A percentile compares a stretch with the other conserved stretches of the same genome.
These are phyloP conservation scores for Agrotis exclamationis DNA, from an alignment of 2,888 invertebrate species.

Conservation along the genomic window DNA sequence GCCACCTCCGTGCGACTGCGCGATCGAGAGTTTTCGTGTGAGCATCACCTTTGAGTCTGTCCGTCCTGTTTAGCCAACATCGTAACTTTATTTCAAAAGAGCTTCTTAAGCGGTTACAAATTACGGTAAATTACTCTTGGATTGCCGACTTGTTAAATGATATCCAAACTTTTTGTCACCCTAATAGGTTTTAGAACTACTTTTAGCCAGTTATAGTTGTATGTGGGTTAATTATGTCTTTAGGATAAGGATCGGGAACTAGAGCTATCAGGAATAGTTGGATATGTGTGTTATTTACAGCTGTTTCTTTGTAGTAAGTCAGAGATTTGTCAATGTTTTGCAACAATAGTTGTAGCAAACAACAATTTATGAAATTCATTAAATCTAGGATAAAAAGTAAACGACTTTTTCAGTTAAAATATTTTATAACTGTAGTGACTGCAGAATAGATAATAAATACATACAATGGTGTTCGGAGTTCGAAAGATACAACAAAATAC, in stretches of 20 bases:
- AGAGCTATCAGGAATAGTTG: background rate
- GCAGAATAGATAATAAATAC: too few species aligned
- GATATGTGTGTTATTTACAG: background rate
- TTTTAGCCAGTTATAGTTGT: constrained; percentile 21
- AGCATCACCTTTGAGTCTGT: background rate
- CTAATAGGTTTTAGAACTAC: constrained; percentile 16
- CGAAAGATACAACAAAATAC: too few species aligned
- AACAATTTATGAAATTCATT: too few species aligned
- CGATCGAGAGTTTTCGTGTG: too few species aligned
- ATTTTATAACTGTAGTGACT: too few species aligned
- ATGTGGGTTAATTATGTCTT: constrained; percentile 27
- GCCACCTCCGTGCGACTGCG: too few species aligned
- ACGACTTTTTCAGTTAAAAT: too few species aligned
- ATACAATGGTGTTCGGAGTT: too few species aligned
- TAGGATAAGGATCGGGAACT: constrained; percentile 16
- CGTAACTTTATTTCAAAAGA: constrained; percentile 45
- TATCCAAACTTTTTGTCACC: constrained; percentile 40
- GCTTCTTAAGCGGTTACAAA: constrained; percentile 48
- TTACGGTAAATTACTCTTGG: constrained; percentile 39
- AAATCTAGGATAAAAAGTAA: background rate
- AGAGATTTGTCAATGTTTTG: background rate
- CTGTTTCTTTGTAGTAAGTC: background rate
- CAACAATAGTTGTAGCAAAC: too few species aligned
- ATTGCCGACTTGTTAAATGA: constrained; percentile 35
- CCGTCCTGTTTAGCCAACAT: constrained; percentile 5